phyloP scores from a whole-genome alignment of 2,888 invertebrate genomes.

The Punctoribates punctum region DNA sequence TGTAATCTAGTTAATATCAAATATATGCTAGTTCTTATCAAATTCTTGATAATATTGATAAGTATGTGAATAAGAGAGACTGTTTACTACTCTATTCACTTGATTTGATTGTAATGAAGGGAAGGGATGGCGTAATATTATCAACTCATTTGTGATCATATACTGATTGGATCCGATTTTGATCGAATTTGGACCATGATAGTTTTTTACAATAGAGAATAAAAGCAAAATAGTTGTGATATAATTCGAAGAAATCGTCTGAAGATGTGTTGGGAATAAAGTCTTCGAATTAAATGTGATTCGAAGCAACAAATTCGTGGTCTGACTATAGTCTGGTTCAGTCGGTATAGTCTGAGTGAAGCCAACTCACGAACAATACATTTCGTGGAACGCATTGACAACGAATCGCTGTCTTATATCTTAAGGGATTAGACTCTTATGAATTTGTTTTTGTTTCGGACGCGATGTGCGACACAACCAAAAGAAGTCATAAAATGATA shows the following conservation, averaged over 20 bases:
- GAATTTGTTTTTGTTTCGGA: constrained; percentile 22
- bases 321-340: background rate
- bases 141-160: too few species aligned
- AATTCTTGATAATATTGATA: too few species aligned
- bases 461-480: constrained; percentile 9
- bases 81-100: too few species aligned
- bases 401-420: constrained; percentile 24
- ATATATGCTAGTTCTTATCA: too few species aligned
- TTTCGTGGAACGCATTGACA: background rate
- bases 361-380: constrained; percentile 5
- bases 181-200: too few species aligned
- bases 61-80: background rate
- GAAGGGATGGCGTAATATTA: too few species aligned
- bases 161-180: too few species aligned
- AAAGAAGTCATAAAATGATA: constrained; percentile 14
- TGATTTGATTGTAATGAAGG: too few species aligned
- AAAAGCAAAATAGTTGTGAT: background rate
- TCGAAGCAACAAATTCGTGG: constrained; percentile 17
- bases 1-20: too few species aligned
- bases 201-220: background rate
- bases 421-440: constrained; percentile 25
- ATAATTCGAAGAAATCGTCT: constrained; percentile 10
- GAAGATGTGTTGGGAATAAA: constrained; percentile 28
- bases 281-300: constrained; percentile 7
- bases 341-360: background rate